These are phyloP conservation scores for Pseudococcus viburni DNA, from an alignment of 2,888 invertebrate species.

Conservation along the genomic window DNA sequence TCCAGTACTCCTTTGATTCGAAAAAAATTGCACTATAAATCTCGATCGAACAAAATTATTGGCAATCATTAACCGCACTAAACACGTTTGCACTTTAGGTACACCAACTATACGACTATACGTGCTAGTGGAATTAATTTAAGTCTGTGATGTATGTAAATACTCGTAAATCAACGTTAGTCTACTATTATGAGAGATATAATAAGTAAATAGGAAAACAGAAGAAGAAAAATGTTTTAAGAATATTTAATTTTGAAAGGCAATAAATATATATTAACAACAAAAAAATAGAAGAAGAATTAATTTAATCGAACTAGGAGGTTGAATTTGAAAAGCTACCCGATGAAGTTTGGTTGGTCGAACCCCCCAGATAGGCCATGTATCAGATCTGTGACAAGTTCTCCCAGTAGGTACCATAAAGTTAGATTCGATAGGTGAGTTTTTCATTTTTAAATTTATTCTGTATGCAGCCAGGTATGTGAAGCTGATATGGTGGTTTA, in stretches of 20 bases:
- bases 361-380: constrained; percentile 64
- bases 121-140: constrained; percentile 24
- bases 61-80: background rate
- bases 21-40: background rate
- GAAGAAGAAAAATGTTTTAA: constrained; percentile 48
- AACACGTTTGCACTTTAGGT: constrained; percentile 6
- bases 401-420: constrained; percentile 65
- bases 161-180: constrained; percentile 36
- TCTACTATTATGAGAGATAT: background rate
- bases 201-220: constrained; percentile 43
- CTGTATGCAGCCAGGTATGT: constrained; percentile 12
- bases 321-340: constrained; percentile 59
- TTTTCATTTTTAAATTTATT: constrained; percentile 54
- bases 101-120: background rate
- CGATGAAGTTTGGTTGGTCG: background rate
- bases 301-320: constrained; percentile 66
- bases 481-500: background rate
- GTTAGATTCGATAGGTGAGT: constrained; percentile 63
- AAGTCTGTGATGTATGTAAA: constrained; percentile 10
- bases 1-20: background rate
- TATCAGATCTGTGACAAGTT: constrained; percentile 64
- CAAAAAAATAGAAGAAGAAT: constrained; percentile 60
- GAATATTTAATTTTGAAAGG: constrained; percentile 65
- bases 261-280: constrained; percentile 64
- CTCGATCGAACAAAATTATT: background rate